Base-by-base conservation (phyloP, 1,140 invertebrate genomes). In the Drosophila bifasciata region DNA sequence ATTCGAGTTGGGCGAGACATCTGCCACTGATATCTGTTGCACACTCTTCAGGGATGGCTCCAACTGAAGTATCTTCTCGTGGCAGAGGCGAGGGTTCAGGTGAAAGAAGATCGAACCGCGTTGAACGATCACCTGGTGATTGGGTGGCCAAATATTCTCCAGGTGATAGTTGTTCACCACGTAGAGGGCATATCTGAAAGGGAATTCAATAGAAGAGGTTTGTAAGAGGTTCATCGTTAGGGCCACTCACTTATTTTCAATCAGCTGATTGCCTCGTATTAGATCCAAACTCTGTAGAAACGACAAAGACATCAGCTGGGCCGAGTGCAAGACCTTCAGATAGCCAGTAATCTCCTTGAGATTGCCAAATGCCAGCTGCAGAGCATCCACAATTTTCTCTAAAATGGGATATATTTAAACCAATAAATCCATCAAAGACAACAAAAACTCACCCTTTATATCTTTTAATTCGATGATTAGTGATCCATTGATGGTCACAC, bases 91-190 rank as follows among this genome's bases (percentile, higher is more conserved):
- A 3, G 97, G 96, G 92, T 99, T 99, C 83, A 97, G 95, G 84
- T 99, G 97, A 90, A 99, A 98, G 89, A 96, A 96, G 2, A 99
- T 62, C 91, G 45, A 94, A 3, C 97, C 96, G 0, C 93, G 93
- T 8, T 93, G 89, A 23, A 94, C 92, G 23, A 92, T 92, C 1
- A 92, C 91, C 73, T 94, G 92, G 7, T 91, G 93, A 16, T 93
- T 92, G 93, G 94, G 95, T 69, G 97, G 94, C 96, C 97, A 99
- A 0, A 99, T 92, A 71, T 98, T 95, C 91, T 97, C 95, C 13
- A 99, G 93, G 92, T 99, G 98, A 79, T 95, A 94, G 92, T 99
- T 99, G 90, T 99, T 97, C 32, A 96, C 92, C 0, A 98, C 94
- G 15, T 94, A 93, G 1, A 98, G 83, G 0, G 96, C 93, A 91